phyloP scores from a whole-genome alignment of 2,888 invertebrate genomes.

The Drosophila birchii region DNA sequence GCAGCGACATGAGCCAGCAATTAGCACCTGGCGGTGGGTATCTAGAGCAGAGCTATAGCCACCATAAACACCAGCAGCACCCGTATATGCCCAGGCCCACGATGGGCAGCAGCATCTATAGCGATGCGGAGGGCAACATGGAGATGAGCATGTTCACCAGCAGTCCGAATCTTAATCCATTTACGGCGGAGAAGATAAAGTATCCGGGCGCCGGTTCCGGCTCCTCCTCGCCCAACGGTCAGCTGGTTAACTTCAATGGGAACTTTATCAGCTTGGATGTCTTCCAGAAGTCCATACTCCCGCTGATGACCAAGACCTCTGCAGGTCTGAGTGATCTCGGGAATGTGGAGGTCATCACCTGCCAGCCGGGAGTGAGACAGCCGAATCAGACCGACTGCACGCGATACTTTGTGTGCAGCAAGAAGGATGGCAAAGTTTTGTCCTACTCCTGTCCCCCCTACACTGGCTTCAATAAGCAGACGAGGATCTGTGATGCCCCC shows the following conservation, averaged over 20 bases:
- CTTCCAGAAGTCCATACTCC: conserved; percentile 81
- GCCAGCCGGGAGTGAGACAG: conserved; percentile 84
- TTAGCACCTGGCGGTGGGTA: conserved; percentile 62
- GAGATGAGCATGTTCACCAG: conserved; percentile 58
- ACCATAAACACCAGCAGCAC: conserved; percentile 35
- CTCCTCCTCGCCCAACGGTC: conserved; percentile 52
- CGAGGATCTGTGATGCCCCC: conserved; percentile 85
- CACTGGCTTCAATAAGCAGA: conserved; percentile 85
- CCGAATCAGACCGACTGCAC: conserved; percentile 85
- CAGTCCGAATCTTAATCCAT: conserved; percentile 17
- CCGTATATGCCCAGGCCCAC: conserved; percentile 63
- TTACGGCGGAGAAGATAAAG: conserved; percentile 50
- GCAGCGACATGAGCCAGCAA: conserved; percentile 72
- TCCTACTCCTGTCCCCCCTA: conserved; percentile 85
- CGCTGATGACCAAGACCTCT: conserved; percentile 71
- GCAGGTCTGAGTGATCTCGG: conserved; percentile 57
- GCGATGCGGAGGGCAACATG: conserved; percentile 54
- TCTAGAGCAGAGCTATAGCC: conserved; percentile 57
- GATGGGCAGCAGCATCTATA: conserved; percentile 60
- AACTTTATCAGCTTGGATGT: conserved; percentile 82
- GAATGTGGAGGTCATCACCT: conserved; percentile 84
- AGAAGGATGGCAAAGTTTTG: conserved; percentile 83
- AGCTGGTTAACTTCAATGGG: conserved; percentile 81
- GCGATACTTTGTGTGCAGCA: conserved; percentile 86
- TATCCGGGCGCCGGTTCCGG: conserved; percentile 30